These are phyloP conservation scores for Colletes latitarsis DNA, from an alignment of 1,140 invertebrate species.

Conservation along the genomic window DNA sequence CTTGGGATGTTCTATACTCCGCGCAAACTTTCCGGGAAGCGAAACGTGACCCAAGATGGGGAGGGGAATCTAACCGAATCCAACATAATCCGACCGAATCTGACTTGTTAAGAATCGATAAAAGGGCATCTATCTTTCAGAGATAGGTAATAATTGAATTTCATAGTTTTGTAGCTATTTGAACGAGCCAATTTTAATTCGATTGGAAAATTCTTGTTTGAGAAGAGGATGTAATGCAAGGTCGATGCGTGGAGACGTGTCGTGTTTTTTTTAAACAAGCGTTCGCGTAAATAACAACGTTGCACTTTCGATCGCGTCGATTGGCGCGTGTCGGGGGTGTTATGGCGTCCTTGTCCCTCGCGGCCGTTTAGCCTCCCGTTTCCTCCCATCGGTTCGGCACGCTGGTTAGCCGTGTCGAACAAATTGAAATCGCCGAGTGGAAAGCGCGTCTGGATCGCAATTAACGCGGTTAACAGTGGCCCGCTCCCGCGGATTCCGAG, in stretches of 20 bases:
- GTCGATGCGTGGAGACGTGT: too few relatives aligned
- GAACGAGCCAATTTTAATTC: too few relatives aligned
- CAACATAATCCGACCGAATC: too few relatives aligned
- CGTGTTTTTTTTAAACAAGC: neutral
- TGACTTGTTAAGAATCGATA: neutral
- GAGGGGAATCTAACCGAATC: too few relatives aligned
- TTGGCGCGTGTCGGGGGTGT: neutral
- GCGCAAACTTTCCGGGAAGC: too few relatives aligned
- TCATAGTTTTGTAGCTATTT: too few relatives aligned
- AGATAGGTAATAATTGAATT: too few relatives aligned
- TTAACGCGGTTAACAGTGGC: slow-evolving; percentile 57
- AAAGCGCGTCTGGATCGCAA: slow-evolving; percentile 56
- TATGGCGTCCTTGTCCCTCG: slow-evolving; percentile 11
- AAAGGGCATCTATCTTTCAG: too few relatives aligned
- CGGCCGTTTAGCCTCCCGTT: neutral
- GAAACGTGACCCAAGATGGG: too few relatives aligned
- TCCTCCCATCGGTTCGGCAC: slow-evolving; percentile 18
- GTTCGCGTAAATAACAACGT: slow-evolving; percentile 10
- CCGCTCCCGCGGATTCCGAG: slow-evolving; percentile 20
- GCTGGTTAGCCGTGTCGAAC: slow-evolving; percentile 36
- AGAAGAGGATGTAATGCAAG: too few relatives aligned
- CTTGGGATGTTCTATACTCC: too few relatives aligned
- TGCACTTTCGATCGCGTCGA: slow-evolving; percentile 10
- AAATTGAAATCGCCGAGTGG: slow-evolving; percentile 62
- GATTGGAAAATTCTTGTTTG: too few relatives aligned